A percentile compares a stretch with the other conserved stretches of the same genome.
These are phyloP conservation scores for Gastracanthus pulcherrimus DNA, from an alignment of 2,888 invertebrate species.

Conservation along the genomic window DNA sequence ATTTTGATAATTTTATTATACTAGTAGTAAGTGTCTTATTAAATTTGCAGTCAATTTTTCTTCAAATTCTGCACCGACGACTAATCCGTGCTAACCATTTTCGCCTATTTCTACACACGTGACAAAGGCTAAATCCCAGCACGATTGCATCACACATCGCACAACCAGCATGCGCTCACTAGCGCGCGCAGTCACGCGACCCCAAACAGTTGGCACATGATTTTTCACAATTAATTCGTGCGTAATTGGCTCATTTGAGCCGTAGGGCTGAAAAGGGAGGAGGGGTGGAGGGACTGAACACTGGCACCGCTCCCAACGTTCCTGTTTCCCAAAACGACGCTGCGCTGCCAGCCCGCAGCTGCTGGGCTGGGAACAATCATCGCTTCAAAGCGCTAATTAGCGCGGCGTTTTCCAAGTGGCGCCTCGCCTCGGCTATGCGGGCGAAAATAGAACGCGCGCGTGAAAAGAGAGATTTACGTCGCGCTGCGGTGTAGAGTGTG, in stretches of 20 bases:
- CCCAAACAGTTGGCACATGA: conserved; percentile 3
- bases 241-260: conserved; percentile 41
- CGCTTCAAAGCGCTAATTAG: conserved; percentile 70
- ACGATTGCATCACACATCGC: no score
- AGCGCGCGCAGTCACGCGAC: not conserved
- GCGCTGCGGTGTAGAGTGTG: not conserved
- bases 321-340: not conserved
- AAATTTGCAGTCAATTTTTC: no score
- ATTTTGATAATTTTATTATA: no score
- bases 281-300: not conserved
- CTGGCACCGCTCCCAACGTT: not conserved
- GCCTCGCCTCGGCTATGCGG: conserved; percentile 48
- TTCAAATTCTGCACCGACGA: no score
- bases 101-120: no score
- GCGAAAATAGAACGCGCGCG: conserved; percentile 56
- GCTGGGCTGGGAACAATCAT: conserved; percentile 59
- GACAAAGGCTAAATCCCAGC: no score
- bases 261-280: not conserved
- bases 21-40: no score
- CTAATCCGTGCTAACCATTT: no score
- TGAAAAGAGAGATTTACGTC: conserved; percentile 44
- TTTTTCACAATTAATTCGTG: conserved; percentile 42
- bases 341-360: conserved; percentile 43
- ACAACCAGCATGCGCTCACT: no score
- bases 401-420: conserved; percentile 66